Base-by-base conservation (phyloP, 2,888 invertebrate genomes). In the Agriopis aurantiaria region DNA sequence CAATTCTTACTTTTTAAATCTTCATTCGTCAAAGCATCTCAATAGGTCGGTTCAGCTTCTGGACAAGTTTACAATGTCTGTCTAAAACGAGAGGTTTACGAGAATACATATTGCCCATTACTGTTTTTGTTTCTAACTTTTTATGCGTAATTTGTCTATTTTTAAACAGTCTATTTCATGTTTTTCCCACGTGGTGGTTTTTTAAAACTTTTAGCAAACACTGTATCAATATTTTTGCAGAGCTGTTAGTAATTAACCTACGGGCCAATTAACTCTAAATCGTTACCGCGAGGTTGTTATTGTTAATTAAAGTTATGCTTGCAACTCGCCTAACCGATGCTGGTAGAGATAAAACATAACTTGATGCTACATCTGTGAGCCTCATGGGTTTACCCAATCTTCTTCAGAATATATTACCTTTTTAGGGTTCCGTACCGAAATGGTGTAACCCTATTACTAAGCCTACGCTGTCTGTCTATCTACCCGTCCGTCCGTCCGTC, bases 41-140 rank as follows among this genome's bases (percentile, higher is more conserved):
- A 23, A 23, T 23, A 23, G 12, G 46, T 45, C 45, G 17, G 62
- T 52, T 52, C 11, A 46, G 40, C 11, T 63, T 63, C 53, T 55
- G 59, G 53, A 68, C 68, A 55, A 63, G 53, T 43, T 74, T 68
- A 48, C 9, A 61, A 79, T 71, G 70, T 68, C 12, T 23, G 68
- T 79, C 80, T 41, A 41, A 56, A 41, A 58, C 46, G 8, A 57
- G 63, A 64, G 48, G 51, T 14, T 62, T 65, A 61, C 12, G 9
- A 55, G 74, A 74, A 78, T 76, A 75, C 58, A 62, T 58, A 72
- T 55, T 62, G 68, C 76, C 61, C 48, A 73, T 75, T 75, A 70
- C 65, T 41, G 49, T 48, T 67, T 75, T 69, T 73, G 69, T 74
- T 69, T 23, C n/a, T n/a, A 53, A 33, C 33, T 56, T 55, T 67